Evolutionary conservation across 2,113 vertebrate species (phyloP), one percentile per base, ranked within the genome.

Genomic region (Eublepharis macularius): DNA sequence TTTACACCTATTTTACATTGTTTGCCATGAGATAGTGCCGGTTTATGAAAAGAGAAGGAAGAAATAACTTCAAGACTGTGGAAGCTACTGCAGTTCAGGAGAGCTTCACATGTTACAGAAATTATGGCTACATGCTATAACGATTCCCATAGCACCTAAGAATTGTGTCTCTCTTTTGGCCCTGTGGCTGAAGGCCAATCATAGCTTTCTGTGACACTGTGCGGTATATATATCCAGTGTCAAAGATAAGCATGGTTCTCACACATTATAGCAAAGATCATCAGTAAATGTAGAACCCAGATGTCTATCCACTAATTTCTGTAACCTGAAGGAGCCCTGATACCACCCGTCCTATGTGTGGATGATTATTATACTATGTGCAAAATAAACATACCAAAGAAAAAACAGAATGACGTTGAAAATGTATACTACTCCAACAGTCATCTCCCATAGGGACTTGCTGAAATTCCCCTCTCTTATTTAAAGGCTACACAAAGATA

Each of bases 401-500:
- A 80, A 57, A 65, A 13, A 63, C 43, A 63, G 68, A 80, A 80
- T 47, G 21, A 43, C 19, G 60, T 86, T 76, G 76, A 91, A 57
- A 72, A 86, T 29, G 24, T 83, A 0, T 0, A 78, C 74, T 32
- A 73, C 89, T 90, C 45, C 76, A 76, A 82, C 51, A 74, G n/a
- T 80, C 29, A 93, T 70, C 78, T 39, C 9, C 43, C 32, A 72
- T 36, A 78, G 74, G 88, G 73, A 39, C 87, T 63, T 70, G 60
- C 57, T 86, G 24, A 78, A 47, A n/a, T 75, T 5, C 0, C 13
- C 41, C 75, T 73, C 41, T 81, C 74, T 69, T 89, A 91, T 90
- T 82, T 91, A 66, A 91, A 92, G 81, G 68, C 83, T 90, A 36
- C 88, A 87, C 51, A 36, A 91, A 92, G 72, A 4, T 75, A 87